phyloP scores from a whole-genome alignment of 1,140 invertebrate genomes.

The Drosophila lowei region DNA sequence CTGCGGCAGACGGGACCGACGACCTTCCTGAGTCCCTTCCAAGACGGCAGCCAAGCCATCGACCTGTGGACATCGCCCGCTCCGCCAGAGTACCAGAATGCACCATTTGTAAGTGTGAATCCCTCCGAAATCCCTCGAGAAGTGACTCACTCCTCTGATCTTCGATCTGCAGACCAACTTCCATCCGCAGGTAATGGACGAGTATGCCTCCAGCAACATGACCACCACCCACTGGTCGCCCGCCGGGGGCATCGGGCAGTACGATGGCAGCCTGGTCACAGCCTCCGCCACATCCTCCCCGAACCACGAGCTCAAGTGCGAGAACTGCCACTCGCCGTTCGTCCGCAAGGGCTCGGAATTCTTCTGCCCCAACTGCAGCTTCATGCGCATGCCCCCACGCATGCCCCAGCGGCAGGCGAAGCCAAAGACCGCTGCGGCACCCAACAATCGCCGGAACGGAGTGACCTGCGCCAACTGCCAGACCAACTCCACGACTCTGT shows the following conservation, averaged over 20 bases:
- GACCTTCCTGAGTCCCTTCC: slow-evolving; percentile 59
- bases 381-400: slow-evolving; percentile 31
- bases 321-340: slow-evolving; percentile 51
- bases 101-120: slow-evolving; percentile 65
- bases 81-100: slow-evolving; percentile 54
- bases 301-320: slow-evolving; percentile 64
- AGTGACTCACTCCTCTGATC: background rate
- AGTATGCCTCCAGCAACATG: slow-evolving; percentile 62
- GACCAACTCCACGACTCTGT: slow-evolving; percentile 94
- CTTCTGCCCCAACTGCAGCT: slow-evolving; percentile 56
- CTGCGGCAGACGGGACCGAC: slow-evolving; percentile 50
- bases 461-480: slow-evolving; percentile 95
- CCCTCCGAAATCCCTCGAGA: background rate
- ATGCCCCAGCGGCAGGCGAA: slow-evolving; percentile 68
- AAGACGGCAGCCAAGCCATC: slow-evolving; percentile 41
- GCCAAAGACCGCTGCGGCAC: slow-evolving; percentile 65
- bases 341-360: slow-evolving; percentile 58
- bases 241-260: slow-evolving; percentile 44
- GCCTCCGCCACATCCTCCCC: slow-evolving; percentile 42
- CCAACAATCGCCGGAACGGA: slow-evolving; percentile 88
- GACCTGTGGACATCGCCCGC: slow-evolving; percentile 62
- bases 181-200: slow-evolving; percentile 77
- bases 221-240: slow-evolving; percentile 58
- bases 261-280: slow-evolving; percentile 51
- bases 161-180: slow-evolving; percentile 54